Base-by-base conservation (phyloP, 1,140 invertebrate genomes). In the Drosophila watanabei region DNA sequence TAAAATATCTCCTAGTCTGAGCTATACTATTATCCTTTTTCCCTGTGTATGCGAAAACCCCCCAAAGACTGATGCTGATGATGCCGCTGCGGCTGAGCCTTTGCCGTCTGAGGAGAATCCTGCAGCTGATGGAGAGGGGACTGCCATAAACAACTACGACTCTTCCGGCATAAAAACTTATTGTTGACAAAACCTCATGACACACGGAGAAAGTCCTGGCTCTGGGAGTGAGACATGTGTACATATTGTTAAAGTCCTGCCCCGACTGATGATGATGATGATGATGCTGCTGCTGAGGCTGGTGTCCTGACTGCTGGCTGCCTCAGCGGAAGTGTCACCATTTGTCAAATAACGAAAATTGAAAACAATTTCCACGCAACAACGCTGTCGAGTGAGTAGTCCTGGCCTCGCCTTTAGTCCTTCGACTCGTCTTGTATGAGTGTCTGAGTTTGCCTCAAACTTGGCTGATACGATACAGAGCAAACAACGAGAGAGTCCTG, bases 331-430 rank as follows among this genome's bases (percentile, higher is more conserved):
- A 92, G 90, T 92, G 90, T 92, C 90, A 92, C 90, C 89, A 92
- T 92, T 92, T 92, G 90, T 92, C 90, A 92, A 92, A 92, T 92
- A 92, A 92, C 90, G 86, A 92, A 92, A 92, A 92, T 92, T 92
- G 90, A 92, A 92, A 92, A 92, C 90, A 92, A 92, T 92, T 92
- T 92, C 80, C 85, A 88, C 78, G 51, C 52, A 78, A 73, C 75
- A 71, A 71, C 60, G n/a, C 30, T 28, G 56, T 49, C 48, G 41
- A 52, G 49, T 52, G 61, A 20, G 48, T 51, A 52, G 37, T 69
- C 56, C 66, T 76, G 49, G 56, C 57, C 43, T 18, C 32, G 65
- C 43, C 51, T 65, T 62, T 79, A 84, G 78, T 88, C 81, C 66
- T 89, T 89, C 68, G 35, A 68, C 66, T 49, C 62, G 35, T 49